phyloP scores from a whole-genome alignment of 1,140 invertebrate genomes.

The Hyposmocoma kahamanoa region DNA sequence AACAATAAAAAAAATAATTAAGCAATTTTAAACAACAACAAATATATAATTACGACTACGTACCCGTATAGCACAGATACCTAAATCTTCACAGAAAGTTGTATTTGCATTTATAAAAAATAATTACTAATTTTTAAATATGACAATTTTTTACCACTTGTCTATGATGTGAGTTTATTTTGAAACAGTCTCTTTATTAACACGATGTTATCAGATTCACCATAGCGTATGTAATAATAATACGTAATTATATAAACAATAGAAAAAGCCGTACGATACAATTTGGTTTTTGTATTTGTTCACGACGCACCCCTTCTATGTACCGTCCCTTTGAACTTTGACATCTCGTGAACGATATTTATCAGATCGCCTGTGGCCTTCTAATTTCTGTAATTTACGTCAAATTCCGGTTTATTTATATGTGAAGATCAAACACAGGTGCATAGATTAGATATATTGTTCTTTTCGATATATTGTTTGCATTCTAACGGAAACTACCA shows the following conservation, averaged over 20 bases:
- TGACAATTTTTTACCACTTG: too few species aligned
- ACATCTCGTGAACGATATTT: constrained; percentile 28
- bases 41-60: too few species aligned
- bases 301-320: background rate
- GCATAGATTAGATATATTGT: constrained; percentile 5
- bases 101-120: too few species aligned
- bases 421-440: constrained; percentile 42
- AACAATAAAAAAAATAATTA: too few species aligned
- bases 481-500: constrained; percentile 11
- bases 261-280: background rate
- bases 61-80: too few species aligned
- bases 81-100: too few species aligned
- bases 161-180: too few species aligned
- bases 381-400: constrained; percentile 22
- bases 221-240: too few species aligned
- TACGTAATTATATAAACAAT: background rate
- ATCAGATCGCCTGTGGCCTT: constrained; percentile 26
- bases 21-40: too few species aligned
- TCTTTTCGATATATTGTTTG: constrained; percentile 15
- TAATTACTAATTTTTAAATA: too few species aligned
- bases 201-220: background rate
- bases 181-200: too few species aligned
- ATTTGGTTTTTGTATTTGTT: background rate
- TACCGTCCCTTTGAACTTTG: constrained; percentile 44
- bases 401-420: constrained; percentile 31